phyloP scores from a whole-genome alignment of 1,140 invertebrate genomes.

The Cotesia vestalis region DNA sequence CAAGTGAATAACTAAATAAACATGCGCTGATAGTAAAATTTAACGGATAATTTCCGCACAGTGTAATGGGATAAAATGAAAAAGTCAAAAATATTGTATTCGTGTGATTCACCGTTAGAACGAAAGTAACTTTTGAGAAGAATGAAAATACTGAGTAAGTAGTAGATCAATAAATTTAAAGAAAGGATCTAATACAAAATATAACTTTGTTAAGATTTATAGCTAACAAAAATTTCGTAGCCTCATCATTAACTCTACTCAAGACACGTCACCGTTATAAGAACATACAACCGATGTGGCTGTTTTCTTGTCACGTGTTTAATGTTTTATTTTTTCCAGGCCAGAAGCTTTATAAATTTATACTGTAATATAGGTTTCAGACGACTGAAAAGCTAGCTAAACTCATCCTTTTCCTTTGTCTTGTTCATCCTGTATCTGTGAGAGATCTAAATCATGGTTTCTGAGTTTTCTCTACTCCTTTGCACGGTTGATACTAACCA shows the following conservation, averaged over 20 bases:
- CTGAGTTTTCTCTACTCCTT: conserved; percentile 4
- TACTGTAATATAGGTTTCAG: not conserved
- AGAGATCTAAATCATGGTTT: conserved; percentile 24
- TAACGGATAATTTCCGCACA: too few species aligned
- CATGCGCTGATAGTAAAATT: too few species aligned
- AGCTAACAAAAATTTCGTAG: conserved; percentile 42
- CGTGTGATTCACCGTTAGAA: too few species aligned
- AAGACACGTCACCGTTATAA: conserved; percentile 41
- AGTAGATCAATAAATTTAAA: too few species aligned
- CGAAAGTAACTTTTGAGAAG: not conserved
- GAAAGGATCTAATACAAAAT: conserved; percentile 11
- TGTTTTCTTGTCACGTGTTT: conserved; percentile 18
- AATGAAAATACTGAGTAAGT: not conserved
- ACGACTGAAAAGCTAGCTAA: not conserved
- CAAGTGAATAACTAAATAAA: too few species aligned
- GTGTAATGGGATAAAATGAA: too few species aligned
- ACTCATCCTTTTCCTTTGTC: not conserved
- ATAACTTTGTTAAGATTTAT: conserved; percentile 25
- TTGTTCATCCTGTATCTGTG: not conserved
- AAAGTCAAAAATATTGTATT: too few species aligned
- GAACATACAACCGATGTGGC: conserved; percentile 42
- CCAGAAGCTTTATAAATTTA: not conserved
- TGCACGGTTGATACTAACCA: conserved; percentile 5
- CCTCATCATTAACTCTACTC: conserved; percentile 45
- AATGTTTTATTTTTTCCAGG: not conserved